These are phyloP conservation scores for Hestina assimilis DNA, from an alignment of 1,140 invertebrate species.

Conservation along the genomic window DNA sequence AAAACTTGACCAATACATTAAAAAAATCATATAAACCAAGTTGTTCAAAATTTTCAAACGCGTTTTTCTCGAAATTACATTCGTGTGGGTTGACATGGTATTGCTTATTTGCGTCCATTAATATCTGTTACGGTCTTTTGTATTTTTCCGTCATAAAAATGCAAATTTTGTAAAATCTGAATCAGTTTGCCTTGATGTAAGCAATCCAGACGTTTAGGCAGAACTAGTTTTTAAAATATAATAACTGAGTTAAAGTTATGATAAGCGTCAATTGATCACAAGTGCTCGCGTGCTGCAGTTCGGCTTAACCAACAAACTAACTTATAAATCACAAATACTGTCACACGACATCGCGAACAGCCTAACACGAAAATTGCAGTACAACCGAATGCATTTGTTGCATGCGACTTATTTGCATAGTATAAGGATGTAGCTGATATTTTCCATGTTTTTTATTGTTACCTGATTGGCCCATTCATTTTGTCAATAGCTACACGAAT, in stretches of 20 bases:
- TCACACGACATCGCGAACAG: constrained; percentile 57
- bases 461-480: constrained; percentile 35
- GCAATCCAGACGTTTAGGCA: too few relatives aligned
- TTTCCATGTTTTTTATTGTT: constrained; percentile 41
- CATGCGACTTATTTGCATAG: constrained; percentile 51
- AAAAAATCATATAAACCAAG: too few relatives aligned
- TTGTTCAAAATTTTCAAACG: too few relatives aligned
- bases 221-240: constrained; percentile 1
- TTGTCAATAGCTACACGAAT: constrained; percentile 17
- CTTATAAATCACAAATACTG: constrained; percentile 59
- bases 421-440: constrained; percentile 45
- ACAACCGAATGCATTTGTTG: constrained; percentile 60
- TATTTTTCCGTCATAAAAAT: too few relatives aligned
- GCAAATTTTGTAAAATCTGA: too few relatives aligned
- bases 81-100: too few relatives aligned
- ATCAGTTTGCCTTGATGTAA: too few relatives aligned
- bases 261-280: constrained; percentile 54
- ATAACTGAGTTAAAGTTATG: constrained; percentile 10
- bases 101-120: too few relatives aligned
- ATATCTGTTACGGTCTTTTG: too few relatives aligned
- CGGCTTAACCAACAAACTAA: constrained; percentile 35
- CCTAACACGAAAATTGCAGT: constrained; percentile 71
- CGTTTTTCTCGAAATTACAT: too few relatives aligned
- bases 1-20: too few relatives aligned
- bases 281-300: constrained; percentile 55